Evolutionary conservation across 2,113 vertebrate genomes (phyloP), one percentile per base, ranked within the genome.

Genomic region (Mustela nigripes): DNA sequence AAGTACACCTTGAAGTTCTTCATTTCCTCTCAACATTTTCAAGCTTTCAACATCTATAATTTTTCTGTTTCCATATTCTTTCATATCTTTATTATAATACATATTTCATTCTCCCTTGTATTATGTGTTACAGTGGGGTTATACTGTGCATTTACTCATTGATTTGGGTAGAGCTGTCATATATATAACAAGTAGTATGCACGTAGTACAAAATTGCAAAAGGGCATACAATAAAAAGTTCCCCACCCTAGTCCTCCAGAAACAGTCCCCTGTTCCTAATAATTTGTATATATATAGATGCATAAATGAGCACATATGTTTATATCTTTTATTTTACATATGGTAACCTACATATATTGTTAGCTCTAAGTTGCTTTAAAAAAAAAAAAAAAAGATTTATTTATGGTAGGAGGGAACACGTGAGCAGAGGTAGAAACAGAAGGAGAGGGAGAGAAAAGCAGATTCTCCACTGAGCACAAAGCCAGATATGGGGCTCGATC

Each of bases 21-120:
- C 36, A 76, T 80, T 93, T 97, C 22, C 42, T 89, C 31, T 89
- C 18, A 80, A 92, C 89, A 79, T 83, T 89, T 89, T 92, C 65
- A 60, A 65, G 63, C 10, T 92, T 11, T 82, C 18, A 71, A 12
- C 22, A 76, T 91, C 33, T 83, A 53, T 11, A 90, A 60, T 33
- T 92, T 83, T 89, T n/a, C 50, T 88, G 78, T 95, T 89, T 82
- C 69, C 36, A 58, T 76, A 78, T 90, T 89, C 45, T 56, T 90
- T 84, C 45, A 65, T 11, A 85, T 73, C 45, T 92, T 60, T 62
- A 50, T 63, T 92, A 18, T 73, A 86, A 83, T 39, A 63, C 18
- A 16, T 31, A 92, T 21, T 67, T 92, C 56, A 80, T 89, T 96
- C 42, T 93, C 31, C 39, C 31, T 83, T 65, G 26, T 39, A 78